Evolutionary conservation across 2,797 vertebrate genomes (phyloP).

Genomic region (Morelia viridis): DNA sequence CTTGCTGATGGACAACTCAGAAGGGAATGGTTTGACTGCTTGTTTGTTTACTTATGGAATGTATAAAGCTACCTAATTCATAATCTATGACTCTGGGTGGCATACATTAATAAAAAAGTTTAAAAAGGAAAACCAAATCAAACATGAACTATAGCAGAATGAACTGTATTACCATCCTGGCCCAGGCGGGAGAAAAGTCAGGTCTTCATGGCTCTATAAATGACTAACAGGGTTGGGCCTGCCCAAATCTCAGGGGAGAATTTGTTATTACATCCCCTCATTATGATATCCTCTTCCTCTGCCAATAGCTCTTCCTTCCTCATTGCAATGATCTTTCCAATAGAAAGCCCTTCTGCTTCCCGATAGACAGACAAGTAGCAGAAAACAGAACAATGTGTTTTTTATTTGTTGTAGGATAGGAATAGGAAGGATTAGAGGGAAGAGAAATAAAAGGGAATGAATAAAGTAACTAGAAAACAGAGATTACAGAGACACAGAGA

Average conservation of each 20-base stretch:
- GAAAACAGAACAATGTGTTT: background rate
- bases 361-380: background rate
- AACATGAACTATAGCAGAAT: background rate
- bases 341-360: background rate
- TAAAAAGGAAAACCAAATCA: background rate
- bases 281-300: background rate
- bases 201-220: background rate
- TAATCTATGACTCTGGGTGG: no score
- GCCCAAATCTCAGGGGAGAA: background rate
- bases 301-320: background rate
- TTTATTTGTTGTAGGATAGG: background rate
- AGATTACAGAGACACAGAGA: background rate
- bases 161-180: background rate
- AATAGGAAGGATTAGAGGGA: background rate
- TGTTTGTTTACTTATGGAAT: background rate
- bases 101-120: no score
- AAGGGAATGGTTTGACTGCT: background rate
- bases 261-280: background rate
- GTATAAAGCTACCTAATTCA: background rate
- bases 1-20: background rate
- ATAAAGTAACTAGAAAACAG: background rate
- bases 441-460: background rate
- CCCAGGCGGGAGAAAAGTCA: background rate
- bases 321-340: background rate
- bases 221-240: background rate